A percentile compares a stretch with the other conserved stretches of the same genome.
Conservation (phyloP, 2,113 vertebrate species). For the Callithrix jacchus region DNA sequence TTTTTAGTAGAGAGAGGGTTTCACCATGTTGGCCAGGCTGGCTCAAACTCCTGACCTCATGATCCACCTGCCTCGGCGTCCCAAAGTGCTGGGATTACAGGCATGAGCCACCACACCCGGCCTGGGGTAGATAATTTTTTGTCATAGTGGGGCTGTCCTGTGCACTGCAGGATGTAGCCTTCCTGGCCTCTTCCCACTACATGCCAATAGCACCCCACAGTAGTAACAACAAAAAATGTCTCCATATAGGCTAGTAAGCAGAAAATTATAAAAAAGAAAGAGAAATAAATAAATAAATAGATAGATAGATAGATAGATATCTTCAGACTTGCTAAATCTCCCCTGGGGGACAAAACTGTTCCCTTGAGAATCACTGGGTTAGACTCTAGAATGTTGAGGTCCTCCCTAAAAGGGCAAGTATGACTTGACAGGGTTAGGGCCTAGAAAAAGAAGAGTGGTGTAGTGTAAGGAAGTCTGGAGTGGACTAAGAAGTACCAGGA, state of each 20-base stretch:
- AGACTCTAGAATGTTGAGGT: background rate
- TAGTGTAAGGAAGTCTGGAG: background rate
- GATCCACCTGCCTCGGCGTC: too few species aligned
- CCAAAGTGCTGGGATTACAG: too few species aligned
- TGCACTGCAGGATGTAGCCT: background rate
- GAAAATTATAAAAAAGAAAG: too few species aligned
- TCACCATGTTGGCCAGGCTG: too few species aligned
- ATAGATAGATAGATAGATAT: too few species aligned
- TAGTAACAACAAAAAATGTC: slow-evolving; percentile 13
- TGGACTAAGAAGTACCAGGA: background rate
- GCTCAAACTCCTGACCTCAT: too few species aligned
- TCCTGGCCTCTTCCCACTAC: background rate
- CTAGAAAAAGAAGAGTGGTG: background rate
- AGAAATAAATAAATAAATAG: background rate
- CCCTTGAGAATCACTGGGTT: background rate
- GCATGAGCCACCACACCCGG: too few species aligned
- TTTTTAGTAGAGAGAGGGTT: too few species aligned
- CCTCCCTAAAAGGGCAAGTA: background rate
- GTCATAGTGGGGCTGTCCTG: background rate
- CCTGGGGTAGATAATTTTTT: background rate
- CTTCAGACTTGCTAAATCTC: slow-evolving; percentile 1
- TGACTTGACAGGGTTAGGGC: slow-evolving; percentile 21
- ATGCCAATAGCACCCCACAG: background rate
- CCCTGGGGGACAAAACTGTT: background rate
- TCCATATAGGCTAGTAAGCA: background rate